These are phyloP conservation scores for Aethina tumida DNA, from an alignment of 1,140 invertebrate species.

Conservation along the genomic window DNA sequence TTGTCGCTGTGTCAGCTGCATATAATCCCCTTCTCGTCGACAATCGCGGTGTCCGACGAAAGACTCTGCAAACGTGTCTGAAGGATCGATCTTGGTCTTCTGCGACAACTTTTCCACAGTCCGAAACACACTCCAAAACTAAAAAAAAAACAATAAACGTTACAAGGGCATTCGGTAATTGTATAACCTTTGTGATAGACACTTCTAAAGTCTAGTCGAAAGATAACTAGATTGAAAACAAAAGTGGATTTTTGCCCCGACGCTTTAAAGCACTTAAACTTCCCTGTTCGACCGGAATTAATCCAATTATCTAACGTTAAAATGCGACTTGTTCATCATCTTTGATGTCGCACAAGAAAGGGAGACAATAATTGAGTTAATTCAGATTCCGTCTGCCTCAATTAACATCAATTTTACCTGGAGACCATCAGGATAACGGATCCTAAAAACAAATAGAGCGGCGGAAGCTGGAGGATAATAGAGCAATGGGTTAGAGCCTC, in stretches of 20 bases:
- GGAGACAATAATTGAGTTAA: background rate
- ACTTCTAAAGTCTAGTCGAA: no score
- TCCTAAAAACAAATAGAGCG: constrained; percentile 53
- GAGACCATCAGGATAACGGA: constrained; percentile 33
- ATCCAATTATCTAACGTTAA: no score
- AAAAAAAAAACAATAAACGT: constrained; percentile 11
- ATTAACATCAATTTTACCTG: constrained; percentile 13
- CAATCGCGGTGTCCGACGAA: constrained; percentile 63
- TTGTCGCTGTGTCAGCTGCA: constrained; percentile 82
- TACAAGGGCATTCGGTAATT: no score
- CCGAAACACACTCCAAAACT: constrained; percentile 24
- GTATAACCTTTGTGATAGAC: no score
- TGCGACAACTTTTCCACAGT: constrained; percentile 49
- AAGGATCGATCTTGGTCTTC: constrained; percentile 53
- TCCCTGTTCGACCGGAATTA: no score
- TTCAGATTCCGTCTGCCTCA: background rate
- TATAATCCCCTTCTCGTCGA: constrained; percentile 78
- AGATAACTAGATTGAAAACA: no score
- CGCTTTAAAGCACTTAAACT: no score
- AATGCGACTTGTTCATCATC: no score
- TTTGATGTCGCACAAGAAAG: constrained; percentile 1
- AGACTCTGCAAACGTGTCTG: constrained; percentile 67
- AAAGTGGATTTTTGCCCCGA: no score
- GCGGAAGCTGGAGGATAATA: constrained; percentile 59
- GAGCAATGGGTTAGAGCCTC: constrained; percentile 73